These are phyloP conservation scores for Drosophila paramelanica DNA, from an alignment of 2,888 invertebrate species.

Conservation along the genomic window DNA sequence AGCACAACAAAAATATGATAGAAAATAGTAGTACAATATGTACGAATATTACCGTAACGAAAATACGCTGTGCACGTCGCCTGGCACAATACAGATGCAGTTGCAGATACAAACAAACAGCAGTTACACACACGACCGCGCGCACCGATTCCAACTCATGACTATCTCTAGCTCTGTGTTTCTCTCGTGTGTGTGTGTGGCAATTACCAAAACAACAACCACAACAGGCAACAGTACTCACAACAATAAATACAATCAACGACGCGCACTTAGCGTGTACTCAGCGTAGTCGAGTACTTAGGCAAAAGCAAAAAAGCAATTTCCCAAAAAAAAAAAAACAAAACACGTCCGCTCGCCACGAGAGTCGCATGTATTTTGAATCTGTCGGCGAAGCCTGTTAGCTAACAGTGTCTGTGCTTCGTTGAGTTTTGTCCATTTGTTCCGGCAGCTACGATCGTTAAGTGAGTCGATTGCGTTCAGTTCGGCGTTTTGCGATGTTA, in stretches of 20 bases:
- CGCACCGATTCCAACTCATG: slow-evolving; percentile 49
- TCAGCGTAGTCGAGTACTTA: slow-evolving; percentile 32
- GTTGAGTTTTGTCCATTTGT: slow-evolving; percentile 22
- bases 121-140: slow-evolving; percentile 35
- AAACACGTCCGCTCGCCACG: slow-evolving; percentile 67
- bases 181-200: slow-evolving; percentile 36
- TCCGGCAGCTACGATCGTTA: slow-evolving; percentile 11
- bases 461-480: slow-evolving; percentile 26
- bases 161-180: slow-evolving; percentile 15
- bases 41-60: slow-evolving; percentile 53
- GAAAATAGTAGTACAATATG: slow-evolving; percentile 26
- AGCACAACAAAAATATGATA: slow-evolving; percentile 4
- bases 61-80: slow-evolving; percentile 16
- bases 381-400: slow-evolving; percentile 24
- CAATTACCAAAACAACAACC: slow-evolving; percentile 64
- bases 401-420: slow-evolving; percentile 30
- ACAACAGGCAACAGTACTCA: slow-evolving; percentile 31
- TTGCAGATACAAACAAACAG: slow-evolving; percentile 45
- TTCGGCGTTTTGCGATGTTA: not conserved
- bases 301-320: slow-evolving; percentile 37
- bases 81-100: slow-evolving; percentile 38
- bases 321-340: slow-evolving; percentile 38
- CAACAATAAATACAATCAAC: slow-evolving; percentile 56
- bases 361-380: slow-evolving; percentile 63
- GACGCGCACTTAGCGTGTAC: slow-evolving; percentile 53